These are phyloP conservation scores for Eptatretus burgeri DNA, from an alignment of 2,113 vertebrate species.

Conservation along the genomic window DNA sequence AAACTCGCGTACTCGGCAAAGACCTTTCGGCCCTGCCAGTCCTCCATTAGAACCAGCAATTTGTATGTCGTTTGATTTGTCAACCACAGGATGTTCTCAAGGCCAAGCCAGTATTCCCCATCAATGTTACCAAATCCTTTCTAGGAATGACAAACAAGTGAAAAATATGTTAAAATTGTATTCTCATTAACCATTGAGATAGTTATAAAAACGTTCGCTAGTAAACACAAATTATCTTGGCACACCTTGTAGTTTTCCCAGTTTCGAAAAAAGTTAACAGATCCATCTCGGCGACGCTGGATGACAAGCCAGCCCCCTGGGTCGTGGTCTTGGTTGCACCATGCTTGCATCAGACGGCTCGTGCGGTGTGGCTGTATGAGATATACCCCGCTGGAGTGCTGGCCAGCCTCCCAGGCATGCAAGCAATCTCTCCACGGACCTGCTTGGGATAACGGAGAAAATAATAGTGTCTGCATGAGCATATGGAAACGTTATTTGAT, in stretches of 20 bases:
- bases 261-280: slow-evolving; percentile 94
- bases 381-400: slow-evolving; percentile 49
- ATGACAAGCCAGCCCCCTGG: slow-evolving; percentile 92
- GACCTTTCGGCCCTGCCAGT: slow-evolving; percentile 89
- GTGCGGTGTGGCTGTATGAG: slow-evolving; percentile 74
- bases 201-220: too few relatives aligned
- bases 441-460: slow-evolving; percentile 13
- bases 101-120: slow-evolving; percentile 73
- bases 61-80: slow-evolving; percentile 76
- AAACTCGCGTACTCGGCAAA: slow-evolving; percentile 93
- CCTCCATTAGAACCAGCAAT: slow-evolving; percentile 66
- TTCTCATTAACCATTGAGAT: too few relatives aligned
- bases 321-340: slow-evolving; percentile 81
- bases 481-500: too few relatives aligned
- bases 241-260: slow-evolving; percentile 96
- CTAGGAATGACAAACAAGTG: slow-evolving; percentile 18
- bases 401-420: slow-evolving; percentile 60
- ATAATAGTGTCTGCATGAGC: background rate
- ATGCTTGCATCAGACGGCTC: slow-evolving; percentile 87
- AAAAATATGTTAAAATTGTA: too few relatives aligned
- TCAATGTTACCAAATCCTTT: slow-evolving; percentile 92
- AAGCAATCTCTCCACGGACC: slow-evolving; percentile 79
- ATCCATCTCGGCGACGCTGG: slow-evolving; percentile 63
- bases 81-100: slow-evolving; percentile 67
- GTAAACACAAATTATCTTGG: too few relatives aligned